Evolutionary conservation across 2,888 invertebrate genomes (phyloP).

Genomic region (Drosophila multiciliata): DNA sequence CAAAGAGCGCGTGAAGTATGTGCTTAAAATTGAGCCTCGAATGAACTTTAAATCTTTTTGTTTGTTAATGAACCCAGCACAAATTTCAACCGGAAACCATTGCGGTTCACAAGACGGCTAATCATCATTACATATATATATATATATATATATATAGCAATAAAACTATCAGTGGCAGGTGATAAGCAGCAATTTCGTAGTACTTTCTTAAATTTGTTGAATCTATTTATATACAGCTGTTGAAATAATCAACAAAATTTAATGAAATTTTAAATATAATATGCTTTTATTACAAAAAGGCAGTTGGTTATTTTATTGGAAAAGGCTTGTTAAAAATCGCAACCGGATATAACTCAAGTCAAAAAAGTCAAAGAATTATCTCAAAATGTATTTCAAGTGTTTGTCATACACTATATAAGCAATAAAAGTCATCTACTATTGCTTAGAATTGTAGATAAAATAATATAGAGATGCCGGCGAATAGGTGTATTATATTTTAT

Average conservation of each 20-base stretch:
- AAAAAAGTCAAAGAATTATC: neutral
- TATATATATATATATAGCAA: slow-evolving; percentile 5
- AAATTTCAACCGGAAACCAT: slow-evolving; percentile 19
- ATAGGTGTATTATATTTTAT: neutral
- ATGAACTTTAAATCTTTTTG: slow-evolving; percentile 29
- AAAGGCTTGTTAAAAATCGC: neutral
- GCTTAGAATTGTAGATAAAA: neutral
- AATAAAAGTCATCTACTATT: too few relatives aligned
- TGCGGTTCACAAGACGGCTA: neutral
- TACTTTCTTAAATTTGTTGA: neutral
- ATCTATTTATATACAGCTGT: neutral
- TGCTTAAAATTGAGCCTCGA: slow-evolving; percentile 20
- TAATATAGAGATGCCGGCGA: neutral
- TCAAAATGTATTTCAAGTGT: neutral
- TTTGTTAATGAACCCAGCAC: slow-evolving; percentile 3
- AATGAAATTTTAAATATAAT: neutral
- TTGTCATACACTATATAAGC: neutral
- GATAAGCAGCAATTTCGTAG: slow-evolving; percentile 17
- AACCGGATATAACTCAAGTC: neutral
- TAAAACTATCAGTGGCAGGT: slow-evolving; percentile 15
- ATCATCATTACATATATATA: slow-evolving; percentile 14
- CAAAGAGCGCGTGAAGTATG: slow-evolving; percentile 21
- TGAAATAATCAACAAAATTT: neutral
- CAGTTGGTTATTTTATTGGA: neutral
- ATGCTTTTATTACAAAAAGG: neutral